phyloP scores from a whole-genome alignment of 2,888 invertebrate species.

The Aphidoletes aphidimyza region DNA sequence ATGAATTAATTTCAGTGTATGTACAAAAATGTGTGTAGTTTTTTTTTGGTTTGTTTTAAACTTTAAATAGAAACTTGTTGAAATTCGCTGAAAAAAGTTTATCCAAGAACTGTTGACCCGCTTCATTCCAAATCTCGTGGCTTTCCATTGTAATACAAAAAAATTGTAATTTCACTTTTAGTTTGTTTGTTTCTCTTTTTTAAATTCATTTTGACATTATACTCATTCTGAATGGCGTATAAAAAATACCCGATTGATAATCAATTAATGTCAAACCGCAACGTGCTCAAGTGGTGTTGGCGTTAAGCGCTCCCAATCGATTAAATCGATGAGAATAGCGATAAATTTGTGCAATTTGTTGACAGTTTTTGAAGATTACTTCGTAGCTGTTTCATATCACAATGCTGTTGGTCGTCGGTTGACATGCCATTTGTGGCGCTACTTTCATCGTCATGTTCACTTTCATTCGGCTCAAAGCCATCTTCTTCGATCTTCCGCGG shows the following conservation, averaged over 20 bases:
- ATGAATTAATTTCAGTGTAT: not conserved
- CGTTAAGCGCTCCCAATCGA: not conserved
- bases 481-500: slow-evolving; percentile 58
- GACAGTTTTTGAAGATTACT: slow-evolving; percentile 57
- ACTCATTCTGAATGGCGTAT: slow-evolving; percentile 3
- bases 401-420: not conserved
- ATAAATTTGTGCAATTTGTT: slow-evolving; percentile 58
- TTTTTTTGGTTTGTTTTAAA: not conserved
- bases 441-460: not conserved
- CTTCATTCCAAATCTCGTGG: not conserved
- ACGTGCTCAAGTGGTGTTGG: not conserved
- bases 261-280: not conserved
- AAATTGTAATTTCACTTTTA: not conserved
- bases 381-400: slow-evolving; percentile 24
- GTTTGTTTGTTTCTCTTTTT: too few species aligned
- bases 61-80: not conserved
- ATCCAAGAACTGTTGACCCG: not conserved
- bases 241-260: not conserved
- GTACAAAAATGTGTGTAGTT: slow-evolving; percentile 2
- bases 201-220: too few species aligned
- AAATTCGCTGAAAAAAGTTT: not conserved
- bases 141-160: not conserved
- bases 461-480: slow-evolving; percentile 56
- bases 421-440: slow-evolving; percentile 5
- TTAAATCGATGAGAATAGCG: slow-evolving; percentile 57